A percentile compares a stretch with the other conserved stretches of the same genome.
Evolutionary conservation across 2,797 vertebrate genomes (phyloP).

Genomic region (Saxicola maurus): DNA sequence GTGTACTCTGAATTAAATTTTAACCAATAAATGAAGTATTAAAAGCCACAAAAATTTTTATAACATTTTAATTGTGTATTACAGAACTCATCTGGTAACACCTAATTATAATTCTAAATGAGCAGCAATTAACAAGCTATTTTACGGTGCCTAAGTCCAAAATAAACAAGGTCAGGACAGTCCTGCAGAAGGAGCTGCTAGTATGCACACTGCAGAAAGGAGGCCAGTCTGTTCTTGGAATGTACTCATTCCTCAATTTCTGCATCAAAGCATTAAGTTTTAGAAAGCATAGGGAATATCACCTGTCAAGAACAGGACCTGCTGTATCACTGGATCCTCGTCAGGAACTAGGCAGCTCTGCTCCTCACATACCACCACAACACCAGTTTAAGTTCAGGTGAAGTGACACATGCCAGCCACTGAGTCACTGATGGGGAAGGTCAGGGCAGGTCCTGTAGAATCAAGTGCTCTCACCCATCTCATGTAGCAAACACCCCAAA

Average conservation of each 20-base stretch:
- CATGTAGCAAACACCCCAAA: background rate
- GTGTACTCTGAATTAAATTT: slow-evolving; percentile 49
- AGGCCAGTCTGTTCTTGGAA: background rate
- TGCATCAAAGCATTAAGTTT: background rate
- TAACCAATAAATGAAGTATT: slow-evolving; percentile 56
- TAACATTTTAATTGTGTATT: slow-evolving; percentile 50
- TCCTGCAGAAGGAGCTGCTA: background rate
- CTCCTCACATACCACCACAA: background rate
- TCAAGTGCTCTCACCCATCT: background rate
- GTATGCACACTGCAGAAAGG: background rate
- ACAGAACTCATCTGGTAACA: slow-evolving; percentile 39
- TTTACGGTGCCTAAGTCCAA: slow-evolving; percentile 1
- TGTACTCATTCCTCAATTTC: background rate
- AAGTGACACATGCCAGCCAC: background rate
- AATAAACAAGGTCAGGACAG: slow-evolving; percentile 50
- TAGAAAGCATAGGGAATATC: background rate
- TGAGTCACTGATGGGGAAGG: background rate
- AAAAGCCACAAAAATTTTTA: slow-evolving; percentile 41
- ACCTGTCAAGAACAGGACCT: background rate
- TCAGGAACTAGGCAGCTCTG: background rate
- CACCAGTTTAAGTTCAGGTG: accelerated
- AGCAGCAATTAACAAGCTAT: slow-evolving; percentile 38
- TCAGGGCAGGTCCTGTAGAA: background rate
- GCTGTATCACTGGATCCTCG: background rate
- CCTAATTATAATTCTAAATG: slow-evolving; percentile 55